Evolutionary conservation across 1,140 invertebrate species (phyloP).

Genomic region (Dendroctonus valens): DNA sequence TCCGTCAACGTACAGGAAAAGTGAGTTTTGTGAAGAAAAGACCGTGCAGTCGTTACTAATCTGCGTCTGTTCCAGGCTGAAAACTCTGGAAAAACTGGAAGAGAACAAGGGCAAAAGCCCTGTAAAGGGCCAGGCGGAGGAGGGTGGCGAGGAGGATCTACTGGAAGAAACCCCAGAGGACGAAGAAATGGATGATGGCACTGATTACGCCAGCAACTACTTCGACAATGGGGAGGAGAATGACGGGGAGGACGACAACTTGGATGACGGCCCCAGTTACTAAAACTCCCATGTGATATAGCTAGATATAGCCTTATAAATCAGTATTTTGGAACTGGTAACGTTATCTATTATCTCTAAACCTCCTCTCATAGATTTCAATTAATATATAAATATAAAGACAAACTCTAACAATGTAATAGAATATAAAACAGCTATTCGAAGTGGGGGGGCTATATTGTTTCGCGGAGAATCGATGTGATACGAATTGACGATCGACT

Average conservation of each 20-base stretch:
- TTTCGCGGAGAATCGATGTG: conserved; percentile 29
- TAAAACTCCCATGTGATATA: conserved; percentile 45
- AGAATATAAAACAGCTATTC: conserved; percentile 46
- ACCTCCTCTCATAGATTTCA: conserved; percentile 21
- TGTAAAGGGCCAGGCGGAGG: conserved; percentile 51
- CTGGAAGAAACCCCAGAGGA: conserved; percentile 58
- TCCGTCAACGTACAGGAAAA: conserved; percentile 49
- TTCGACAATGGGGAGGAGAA: conserved; percentile 87
- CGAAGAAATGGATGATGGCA: conserved; percentile 71
- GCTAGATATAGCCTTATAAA: conserved; percentile 3
- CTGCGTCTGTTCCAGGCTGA: conserved; percentile 39
- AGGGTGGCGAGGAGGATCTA: conserved; percentile 56
- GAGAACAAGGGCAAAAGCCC: conserved; percentile 51
- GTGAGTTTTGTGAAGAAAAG: conserved; percentile 25
- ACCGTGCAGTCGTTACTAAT: neutral
- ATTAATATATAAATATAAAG: conserved; percentile 47
- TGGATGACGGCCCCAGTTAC: conserved; percentile 74
- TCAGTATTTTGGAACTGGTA: conserved; percentile 14
- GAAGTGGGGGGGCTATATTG: conserved; percentile 20
- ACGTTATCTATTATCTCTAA: conserved; percentile 30
- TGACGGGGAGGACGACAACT: conserved; percentile 82
- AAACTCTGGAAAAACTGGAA: conserved; percentile 61
- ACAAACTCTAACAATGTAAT: conserved; percentile 44
- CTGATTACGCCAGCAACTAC: conserved; percentile 79
- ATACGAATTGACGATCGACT: conserved; percentile 21